Base-by-base conservation (phyloP, 2,113 vertebrate species). In the Ictalurus punctatus region DNA sequence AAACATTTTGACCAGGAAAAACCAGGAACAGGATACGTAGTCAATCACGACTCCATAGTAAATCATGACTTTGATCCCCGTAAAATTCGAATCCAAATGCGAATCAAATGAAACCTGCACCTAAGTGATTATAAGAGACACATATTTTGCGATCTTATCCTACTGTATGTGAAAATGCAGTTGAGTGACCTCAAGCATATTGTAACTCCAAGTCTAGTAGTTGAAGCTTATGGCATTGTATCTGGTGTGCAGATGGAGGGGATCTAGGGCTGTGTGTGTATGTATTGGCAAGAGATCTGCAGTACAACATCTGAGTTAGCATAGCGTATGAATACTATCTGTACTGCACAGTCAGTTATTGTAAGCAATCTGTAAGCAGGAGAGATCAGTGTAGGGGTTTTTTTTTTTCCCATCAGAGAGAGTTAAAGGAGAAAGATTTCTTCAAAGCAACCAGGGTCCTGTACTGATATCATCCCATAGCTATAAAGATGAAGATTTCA, bases 321-420 rank as follows among this genome's bases (percentile, higher is more conserved):
- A 10, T 67, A 63, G 87, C 54, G 74, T 71, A 59, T 81, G 76
- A 89, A 80, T 85, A 34, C 48, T 82, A 83, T 89, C 67, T 61
- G 63, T 10, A 37, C 25, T 8, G 84, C 80, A 74, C 78, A 74
- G 30, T 67, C 84, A 65, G 54, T 56, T 65, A 65, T 27, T 56
- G 74, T 40, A 81, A 63, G 61, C 63, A 34, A 27, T 65, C 78
- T 56, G 6, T 52, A 56, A 2, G 14, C 44, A 17, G 58, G 40
- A 61, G 74, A 78, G 56, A 86, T 63, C 69, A 5, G 71, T 59
- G 73, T 40, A 37, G 6, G 17, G 19, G 21, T 19, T 69, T 37
- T 7, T 5, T 67, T 37, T 23, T 34, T 12, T 14, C 1, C 56
- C 73, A 86, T 86, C 71, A 79, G 40, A 80, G 27, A 73, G 52